Evolutionary conservation across 2,888 invertebrate genomes (phyloP), one percentile per base, ranked within the genome.

Genomic region (Phorcus lineatus): DNA sequence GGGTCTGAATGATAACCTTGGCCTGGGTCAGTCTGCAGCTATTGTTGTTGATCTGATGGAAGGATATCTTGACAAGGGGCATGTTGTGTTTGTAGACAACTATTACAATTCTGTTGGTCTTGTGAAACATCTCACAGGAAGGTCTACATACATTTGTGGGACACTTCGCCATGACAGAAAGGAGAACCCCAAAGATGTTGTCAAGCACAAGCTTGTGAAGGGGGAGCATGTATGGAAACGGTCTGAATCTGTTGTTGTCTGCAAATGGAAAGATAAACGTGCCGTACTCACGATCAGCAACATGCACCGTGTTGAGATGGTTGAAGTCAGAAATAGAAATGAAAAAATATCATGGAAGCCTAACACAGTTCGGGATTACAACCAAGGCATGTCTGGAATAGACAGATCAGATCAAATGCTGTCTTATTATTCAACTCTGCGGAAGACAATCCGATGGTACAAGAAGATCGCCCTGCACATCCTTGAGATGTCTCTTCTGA

Each of bases 401-500:
- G 80, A 83, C 66, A 62, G 82, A 36, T 79, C 80, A 17, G 83
- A 83, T 54, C 83, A 82, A 57, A 83, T 82, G 83, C 70, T 83
- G 13, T 83, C 83, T 9, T 83, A 81, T 70, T 83, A 83, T 62
- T 78, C 54, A 52, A 55, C 81, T 24, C 81, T 81, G 7, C 28
- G 70, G 19, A 82, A 82, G 47, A 82, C 47, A n/a, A 67, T 75
- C 24, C 76, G 67, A 17, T 81, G 81, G 76, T 81, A 81, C 31
- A 81, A 81, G 74, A 81, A 81, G 28, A 74, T 81, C 54, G 78
- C 31, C 19, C 66, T 79, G 24, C 67, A 81, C 28, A 54, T 77
- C 52, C 52, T 82, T 6, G 82, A 82, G 36, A 67, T 80, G 16
- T 22, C 17, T n/a, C 54, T 77, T n/a, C n/a, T 82, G 75, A 80